A percentile compares a stretch with the other conserved stretches of the same genome.
Evolutionary conservation across 2,888 invertebrate species (phyloP).

Genomic region (Drosophila mercatorum): DNA sequence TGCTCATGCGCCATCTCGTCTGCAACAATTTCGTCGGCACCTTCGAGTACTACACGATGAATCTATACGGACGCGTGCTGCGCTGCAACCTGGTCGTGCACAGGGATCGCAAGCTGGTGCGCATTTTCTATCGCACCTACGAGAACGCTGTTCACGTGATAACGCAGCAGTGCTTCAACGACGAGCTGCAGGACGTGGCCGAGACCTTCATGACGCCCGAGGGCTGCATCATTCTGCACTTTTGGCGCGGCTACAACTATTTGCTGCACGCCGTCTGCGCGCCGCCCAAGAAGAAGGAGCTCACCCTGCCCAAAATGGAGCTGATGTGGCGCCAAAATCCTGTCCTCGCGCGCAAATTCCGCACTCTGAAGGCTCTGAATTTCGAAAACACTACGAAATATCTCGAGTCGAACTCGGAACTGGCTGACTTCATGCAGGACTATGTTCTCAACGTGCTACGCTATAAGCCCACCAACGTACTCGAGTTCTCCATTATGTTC

Average conservation of each 20-base stretch:
- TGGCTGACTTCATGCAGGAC: constrained; percentile 79
- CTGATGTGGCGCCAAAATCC: constrained; percentile 75
- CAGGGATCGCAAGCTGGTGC: constrained; percentile 70
- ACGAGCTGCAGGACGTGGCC: constrained; percentile 73
- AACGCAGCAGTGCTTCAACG: constrained; percentile 78
- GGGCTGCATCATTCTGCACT: constrained; percentile 79
- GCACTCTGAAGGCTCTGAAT: constrained; percentile 65
- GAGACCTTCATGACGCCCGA: constrained; percentile 74
- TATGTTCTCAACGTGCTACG: constrained; percentile 77
- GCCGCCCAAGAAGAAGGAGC: constrained; percentile 52
- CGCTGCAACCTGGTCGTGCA: constrained; percentile 68
- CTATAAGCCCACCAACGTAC: constrained; percentile 77
- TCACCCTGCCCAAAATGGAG: constrained; percentile 71
- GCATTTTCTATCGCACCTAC: constrained; percentile 78
- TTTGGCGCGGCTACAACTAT: constrained; percentile 80
- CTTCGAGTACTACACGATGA: constrained; percentile 78
- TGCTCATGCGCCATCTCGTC: constrained; percentile 79
- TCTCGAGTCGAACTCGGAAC: constrained; percentile 68
- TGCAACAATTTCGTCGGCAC: constrained; percentile 73
- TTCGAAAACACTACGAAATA: constrained; percentile 72
- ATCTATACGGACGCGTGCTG: constrained; percentile 73
- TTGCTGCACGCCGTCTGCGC: constrained; percentile 74
- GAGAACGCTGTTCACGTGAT: constrained; percentile 63
- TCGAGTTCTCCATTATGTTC: constrained; percentile 78
- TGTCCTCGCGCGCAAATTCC: constrained; percentile 56